Base-by-base conservation (phyloP, 2,888 invertebrate genomes). In the Philereme transversata region DNA sequence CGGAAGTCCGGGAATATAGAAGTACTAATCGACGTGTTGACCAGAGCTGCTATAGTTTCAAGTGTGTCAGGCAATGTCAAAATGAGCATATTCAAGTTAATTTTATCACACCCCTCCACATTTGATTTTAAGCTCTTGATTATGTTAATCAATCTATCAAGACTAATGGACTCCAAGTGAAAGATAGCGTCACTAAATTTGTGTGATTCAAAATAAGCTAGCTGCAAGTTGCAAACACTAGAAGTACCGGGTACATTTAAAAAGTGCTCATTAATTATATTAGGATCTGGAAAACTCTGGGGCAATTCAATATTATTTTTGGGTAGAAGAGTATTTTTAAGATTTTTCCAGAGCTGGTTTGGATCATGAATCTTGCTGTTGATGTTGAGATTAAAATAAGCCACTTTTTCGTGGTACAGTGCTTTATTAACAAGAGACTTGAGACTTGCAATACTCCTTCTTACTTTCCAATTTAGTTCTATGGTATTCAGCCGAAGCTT, bases 1-100 rank as follows among this genome's bases (percentile, higher is more conserved):
- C 41, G 8, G 6, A 41, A 6, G 8, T 41, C 41, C 10, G 22
- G 22, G 11, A 45, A 65, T 62, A 56, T 35, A 60, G 45, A 45
- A 65, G 9, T 58, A 3, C 2, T 40, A n/a, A 58, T 41, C 7
- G 53, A 59, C 6, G 11, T 48, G 5, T 59, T 59, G n/a, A 59
- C 8, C 4, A 57, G 7, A 9, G 8, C 4, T 33, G n/a, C 7
- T 33, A 56, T 11, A 0, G 43, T 35, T 4, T 51, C 58, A 4
- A 52, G 11, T n/a, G 58, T 48, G 4, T 52, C 7, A 22, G 58
- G 58, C 5, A 59, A 38, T 5, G 59, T 49, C 49, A 59, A n/a
- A 1, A 44, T 33, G n/a, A 59, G 49, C 59, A 57, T 51, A 11
- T 51, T 8, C 8, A 57, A 7, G 5, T 8, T 57, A 38, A 57